A percentile compares a stretch with the other conserved stretches of the same genome.
phyloP scores from a whole-genome alignment of 2,888 invertebrate species.

The Coronaproctus castanopsis region DNA sequence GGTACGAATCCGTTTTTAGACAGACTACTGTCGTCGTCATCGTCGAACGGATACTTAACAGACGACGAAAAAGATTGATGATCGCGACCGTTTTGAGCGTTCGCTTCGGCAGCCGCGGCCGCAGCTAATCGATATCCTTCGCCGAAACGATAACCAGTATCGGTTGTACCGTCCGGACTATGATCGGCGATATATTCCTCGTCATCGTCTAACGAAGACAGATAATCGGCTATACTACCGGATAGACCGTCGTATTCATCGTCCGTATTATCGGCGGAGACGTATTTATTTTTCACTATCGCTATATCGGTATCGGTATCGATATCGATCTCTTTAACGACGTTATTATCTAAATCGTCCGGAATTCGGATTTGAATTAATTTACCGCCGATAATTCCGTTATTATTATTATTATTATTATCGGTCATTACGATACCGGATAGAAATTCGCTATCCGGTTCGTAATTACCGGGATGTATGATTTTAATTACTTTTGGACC shows the following conservation, averaged over 20 bases:
- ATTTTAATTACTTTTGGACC: background rate
- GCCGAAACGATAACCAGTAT: constrained; percentile 1
- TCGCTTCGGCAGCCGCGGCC: constrained; percentile 3
- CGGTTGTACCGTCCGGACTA: background rate
- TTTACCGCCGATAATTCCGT: background rate
- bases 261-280: background rate
- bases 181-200: background rate
- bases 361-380: constrained; percentile 5
- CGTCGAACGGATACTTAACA: background rate
- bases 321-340: constrained; percentile 2
- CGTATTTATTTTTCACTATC: constrained; percentile 3
- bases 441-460: no score
- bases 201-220: background rate
- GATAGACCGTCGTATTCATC: background rate
- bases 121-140: constrained; percentile 4
- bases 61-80: no score
- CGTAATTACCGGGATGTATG: background rate
- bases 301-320: constrained; percentile 5
- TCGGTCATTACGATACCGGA: background rate
- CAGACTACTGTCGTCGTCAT: background rate
- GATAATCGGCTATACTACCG: background rate
- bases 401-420: background rate
- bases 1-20: background rate
- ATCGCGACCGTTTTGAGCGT: background rate
- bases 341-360: constrained; percentile 2